Percentiles rank a stretch among this genome's conserved stretches.
These are phyloP conservation scores for Antheraea pernyi DNA, from an alignment of 1,140 invertebrate species.

Conservation along the genomic window DNA sequence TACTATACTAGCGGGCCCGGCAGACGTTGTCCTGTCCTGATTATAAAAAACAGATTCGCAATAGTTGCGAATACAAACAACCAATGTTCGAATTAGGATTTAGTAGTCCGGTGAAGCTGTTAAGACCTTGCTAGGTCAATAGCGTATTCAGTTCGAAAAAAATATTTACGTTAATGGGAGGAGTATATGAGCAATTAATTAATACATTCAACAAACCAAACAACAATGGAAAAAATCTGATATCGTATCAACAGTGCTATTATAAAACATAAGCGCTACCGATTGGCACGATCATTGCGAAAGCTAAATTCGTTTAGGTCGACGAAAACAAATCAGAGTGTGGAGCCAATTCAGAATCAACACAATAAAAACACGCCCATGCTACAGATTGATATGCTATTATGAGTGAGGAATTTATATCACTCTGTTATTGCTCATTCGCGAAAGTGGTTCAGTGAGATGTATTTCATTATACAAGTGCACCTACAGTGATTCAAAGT, in stretches of 20 bases:
- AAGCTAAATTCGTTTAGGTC: not conserved
- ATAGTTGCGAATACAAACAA: not conserved
- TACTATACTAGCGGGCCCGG: too few species aligned
- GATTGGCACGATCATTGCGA: not conserved
- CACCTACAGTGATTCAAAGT: not conserved
- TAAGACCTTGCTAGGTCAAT: too few species aligned
- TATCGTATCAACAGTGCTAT: slow-evolving; percentile 48
- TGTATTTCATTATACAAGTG: not conserved
- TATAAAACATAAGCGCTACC: slow-evolving; percentile 20
- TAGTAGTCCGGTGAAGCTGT: too few species aligned
- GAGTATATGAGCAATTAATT: slow-evolving; percentile 45
- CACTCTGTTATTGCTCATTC: not conserved
- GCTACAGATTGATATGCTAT: not conserved
- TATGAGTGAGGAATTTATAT: not conserved
- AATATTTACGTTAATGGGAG: slow-evolving; percentile 1
- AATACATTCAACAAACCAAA: slow-evolving; percentile 27
- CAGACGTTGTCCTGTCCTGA: too few species aligned
- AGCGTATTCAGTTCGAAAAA: too few species aligned
- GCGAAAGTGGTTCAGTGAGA: not conserved
- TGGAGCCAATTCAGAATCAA: not conserved
- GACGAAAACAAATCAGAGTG: not conserved
- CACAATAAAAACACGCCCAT: slow-evolving; percentile 1
- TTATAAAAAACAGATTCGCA: not conserved
- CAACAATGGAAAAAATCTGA: slow-evolving; percentile 21
- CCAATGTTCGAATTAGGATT: not conserved